A percentile compares a stretch with the other conserved stretches of the same genome.
Conservation (phyloP, 2,888 invertebrate species). For the Entomobrya multifasciata region DNA sequence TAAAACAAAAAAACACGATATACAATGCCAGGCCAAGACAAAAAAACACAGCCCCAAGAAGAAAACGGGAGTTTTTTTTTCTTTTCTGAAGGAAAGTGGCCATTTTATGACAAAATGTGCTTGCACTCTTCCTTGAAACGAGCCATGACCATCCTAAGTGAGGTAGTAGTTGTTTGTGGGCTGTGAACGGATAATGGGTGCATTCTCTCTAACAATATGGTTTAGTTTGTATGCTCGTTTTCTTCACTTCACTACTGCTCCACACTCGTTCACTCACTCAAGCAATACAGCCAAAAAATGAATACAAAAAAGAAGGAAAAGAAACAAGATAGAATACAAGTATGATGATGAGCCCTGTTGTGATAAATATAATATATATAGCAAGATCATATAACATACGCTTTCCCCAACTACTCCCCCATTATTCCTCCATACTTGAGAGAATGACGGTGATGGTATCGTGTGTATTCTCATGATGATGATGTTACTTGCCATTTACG, state of each 20-base stretch:
- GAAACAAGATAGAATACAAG: background rate
- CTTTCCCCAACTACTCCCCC: background rate
- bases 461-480: background rate
- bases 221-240: background rate
- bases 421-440: background rate
- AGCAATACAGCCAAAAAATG: background rate
- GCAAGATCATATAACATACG: no score
- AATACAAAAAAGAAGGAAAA: conserved; percentile 13
- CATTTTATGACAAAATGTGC: conserved; percentile 42
- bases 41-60: no score
- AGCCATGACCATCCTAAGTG: conserved; percentile 38
- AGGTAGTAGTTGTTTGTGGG: background rate
- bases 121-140: conserved; percentile 41
- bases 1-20: no score
- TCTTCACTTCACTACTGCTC: background rate
- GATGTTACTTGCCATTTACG: conserved; percentile 78
- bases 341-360: background rate
- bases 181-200: conserved; percentile 17
- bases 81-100: background rate
- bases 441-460: conserved; percentile 24
- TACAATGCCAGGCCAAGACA: no score
- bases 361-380: background rate
- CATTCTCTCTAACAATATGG: background rate
- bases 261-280: background rate
- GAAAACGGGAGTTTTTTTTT: no score